Evolutionary conservation across 2,888 invertebrate genomes (phyloP).

Genomic region (Camponotus fellah): DNA sequence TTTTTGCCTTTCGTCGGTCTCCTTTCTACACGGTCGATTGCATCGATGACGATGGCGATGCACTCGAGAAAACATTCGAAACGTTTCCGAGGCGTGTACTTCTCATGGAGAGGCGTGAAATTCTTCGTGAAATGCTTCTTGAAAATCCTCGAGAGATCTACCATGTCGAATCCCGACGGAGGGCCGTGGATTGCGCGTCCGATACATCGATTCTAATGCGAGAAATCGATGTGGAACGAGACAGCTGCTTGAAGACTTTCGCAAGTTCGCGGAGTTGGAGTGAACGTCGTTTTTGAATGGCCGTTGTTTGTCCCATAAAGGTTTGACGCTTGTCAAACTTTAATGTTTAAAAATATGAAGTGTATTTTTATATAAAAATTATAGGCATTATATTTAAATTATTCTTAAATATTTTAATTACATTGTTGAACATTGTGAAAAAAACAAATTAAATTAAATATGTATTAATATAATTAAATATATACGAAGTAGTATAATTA

Average conservation of each 20-base stretch:
- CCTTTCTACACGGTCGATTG: slow-evolving; percentile 27
- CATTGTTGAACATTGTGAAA: background rate
- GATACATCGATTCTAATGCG: slow-evolving; percentile 68
- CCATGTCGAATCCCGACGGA: slow-evolving; percentile 68
- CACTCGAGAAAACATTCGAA: slow-evolving; percentile 47
- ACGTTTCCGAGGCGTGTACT: slow-evolving; percentile 26
- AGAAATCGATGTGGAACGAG: slow-evolving; percentile 69
- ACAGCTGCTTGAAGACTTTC: slow-evolving; percentile 66
- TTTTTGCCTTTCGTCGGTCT: slow-evolving; percentile 36
- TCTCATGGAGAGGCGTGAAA: slow-evolving; percentile 72
- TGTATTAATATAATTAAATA: too few relatives aligned
- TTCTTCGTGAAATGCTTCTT: slow-evolving; percentile 47
- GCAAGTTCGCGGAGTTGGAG: slow-evolving; percentile 19
- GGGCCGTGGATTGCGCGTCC: slow-evolving; percentile 39
- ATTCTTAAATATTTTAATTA: background rate
- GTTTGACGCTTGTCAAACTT: background rate
- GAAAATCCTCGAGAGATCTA: slow-evolving; percentile 59
- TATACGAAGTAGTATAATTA: too few relatives aligned
- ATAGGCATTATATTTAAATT: background rate
- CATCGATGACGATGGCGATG: slow-evolving; percentile 33
- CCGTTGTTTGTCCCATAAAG: slow-evolving; percentile 49
- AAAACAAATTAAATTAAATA: background rate
- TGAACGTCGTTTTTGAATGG: slow-evolving; percentile 34
- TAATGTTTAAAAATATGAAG: background rate
- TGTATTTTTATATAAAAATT: background rate